Evolutionary conservation across 1,140 invertebrate genomes (phyloP).

Genomic region (Chironomus striatipennis): DNA sequence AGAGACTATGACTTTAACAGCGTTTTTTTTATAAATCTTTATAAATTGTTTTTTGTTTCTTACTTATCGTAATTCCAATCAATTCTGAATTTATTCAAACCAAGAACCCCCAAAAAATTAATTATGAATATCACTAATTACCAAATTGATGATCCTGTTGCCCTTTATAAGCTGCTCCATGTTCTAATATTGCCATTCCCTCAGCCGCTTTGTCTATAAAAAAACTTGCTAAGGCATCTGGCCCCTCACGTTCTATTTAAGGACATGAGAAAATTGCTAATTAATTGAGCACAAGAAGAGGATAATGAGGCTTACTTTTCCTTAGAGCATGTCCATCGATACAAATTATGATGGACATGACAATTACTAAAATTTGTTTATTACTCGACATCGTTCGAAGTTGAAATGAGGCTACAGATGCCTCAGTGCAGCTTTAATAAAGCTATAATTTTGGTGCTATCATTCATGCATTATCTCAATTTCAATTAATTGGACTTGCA

Average conservation of each 20-base stretch:
- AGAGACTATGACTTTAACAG: too few species aligned
- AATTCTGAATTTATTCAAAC: too few species aligned
- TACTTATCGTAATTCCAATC: neutral
- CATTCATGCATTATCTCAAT: too few species aligned
- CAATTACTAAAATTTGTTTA: too few species aligned
- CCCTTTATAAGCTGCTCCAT: neutral
- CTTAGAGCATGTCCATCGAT: neutral
- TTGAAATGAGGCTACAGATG: too few species aligned
- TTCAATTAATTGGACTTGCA: too few species aligned
- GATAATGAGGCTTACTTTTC: neutral
- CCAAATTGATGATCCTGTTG: neutral
- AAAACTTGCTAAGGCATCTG: neutral
- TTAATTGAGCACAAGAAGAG: neutral
- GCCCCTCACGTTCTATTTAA: neutral
- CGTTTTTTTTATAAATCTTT: too few species aligned
- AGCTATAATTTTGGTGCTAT: too few species aligned
- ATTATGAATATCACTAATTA: neutral
- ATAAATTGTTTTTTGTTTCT: too few species aligned
- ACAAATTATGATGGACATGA: too few species aligned
- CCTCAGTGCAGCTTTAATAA: too few species aligned
- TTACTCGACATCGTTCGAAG: too few species aligned
- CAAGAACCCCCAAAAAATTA: neutral
- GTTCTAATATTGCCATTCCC: neutral
- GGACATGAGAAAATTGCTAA: neutral
- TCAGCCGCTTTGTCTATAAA: neutral